A percentile compares a stretch with the other conserved stretches of the same genome.
Evolutionary conservation across 2,888 invertebrate species (phyloP).

Genomic region (Nezara viridula): DNA sequence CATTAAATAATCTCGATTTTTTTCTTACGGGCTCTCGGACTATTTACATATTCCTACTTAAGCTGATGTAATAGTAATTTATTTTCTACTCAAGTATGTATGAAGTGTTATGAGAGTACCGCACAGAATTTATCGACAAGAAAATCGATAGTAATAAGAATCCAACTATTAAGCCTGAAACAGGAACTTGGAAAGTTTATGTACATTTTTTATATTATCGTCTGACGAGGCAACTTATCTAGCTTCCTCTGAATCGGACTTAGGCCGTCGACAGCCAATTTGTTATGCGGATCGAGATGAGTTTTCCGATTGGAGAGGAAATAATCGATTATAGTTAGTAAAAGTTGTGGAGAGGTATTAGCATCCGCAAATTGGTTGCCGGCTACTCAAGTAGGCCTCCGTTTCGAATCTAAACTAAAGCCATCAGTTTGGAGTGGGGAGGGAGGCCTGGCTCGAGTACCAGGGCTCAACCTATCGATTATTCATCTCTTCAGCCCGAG

Average conservation of each 20-base stretch:
- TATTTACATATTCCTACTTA: too few species aligned
- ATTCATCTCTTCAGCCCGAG: background rate
- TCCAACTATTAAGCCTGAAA: too few species aligned
- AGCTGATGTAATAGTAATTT: too few species aligned
- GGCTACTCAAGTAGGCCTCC: background rate
- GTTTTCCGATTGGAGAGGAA: background rate
- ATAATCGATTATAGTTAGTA: slow-evolving; percentile 7
- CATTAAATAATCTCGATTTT: too few species aligned
- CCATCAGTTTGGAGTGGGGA: slow-evolving; percentile 9
- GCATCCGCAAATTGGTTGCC: background rate
- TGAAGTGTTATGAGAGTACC: too few species aligned
- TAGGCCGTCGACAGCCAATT: background rate
- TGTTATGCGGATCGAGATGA: background rate
- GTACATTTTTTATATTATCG: too few species aligned
- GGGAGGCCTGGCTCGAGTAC: background rate
- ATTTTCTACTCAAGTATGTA: too few species aligned
- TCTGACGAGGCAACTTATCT: background rate
- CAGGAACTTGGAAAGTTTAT: too few species aligned
- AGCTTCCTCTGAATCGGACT: background rate
- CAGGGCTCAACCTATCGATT: background rate
- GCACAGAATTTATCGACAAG: too few species aligned
- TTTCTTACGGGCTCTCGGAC: too few species aligned
- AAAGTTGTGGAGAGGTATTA: background rate
- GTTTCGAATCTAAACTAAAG: slow-evolving; percentile 37
- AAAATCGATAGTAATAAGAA: too few species aligned